Base-by-base conservation (phyloP, 1,140 invertebrate genomes). In the Dufourea novaeangliae region DNA sequence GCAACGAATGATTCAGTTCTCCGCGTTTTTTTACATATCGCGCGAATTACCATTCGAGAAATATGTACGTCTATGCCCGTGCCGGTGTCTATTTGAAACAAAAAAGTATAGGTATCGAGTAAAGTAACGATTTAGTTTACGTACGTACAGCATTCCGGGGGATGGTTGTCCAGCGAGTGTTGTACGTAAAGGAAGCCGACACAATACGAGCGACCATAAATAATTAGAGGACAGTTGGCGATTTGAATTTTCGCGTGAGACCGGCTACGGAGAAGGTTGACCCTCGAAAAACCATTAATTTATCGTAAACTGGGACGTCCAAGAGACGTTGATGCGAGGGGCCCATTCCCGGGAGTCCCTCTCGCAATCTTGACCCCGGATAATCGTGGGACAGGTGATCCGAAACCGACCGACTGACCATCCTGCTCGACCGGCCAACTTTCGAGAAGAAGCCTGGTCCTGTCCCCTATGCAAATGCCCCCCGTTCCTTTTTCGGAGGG, bases 351-450 rank as follows among this genome's bases (percentile, higher is more conserved):
- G 73, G 1, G 44, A 44, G 67, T 78, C 79, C 75, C 77, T 86
- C 80, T 76, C 69, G 75, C 67, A 85, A 90, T 89, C 90, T 91
- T 89, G 88, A 90, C 88, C 90, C 88, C 66, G 86, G 87, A 88
- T 91, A 91, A 91, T 91, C 89, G 85, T 86, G 80, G 90, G 89
- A 88, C 90, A 91, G 90, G 88, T 91, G 89, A 90, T 89, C 89
- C 77, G 74, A 74, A 72, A 75, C 85, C 81, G 80, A 59, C 84
- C 82, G 64, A 88, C 82, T 90, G 89, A 89, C 88, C 88, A 82
- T 80, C 83, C 74, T 25, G 34, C 68, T 69, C 39, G 27, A 73
- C 77, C 59, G 62, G 62, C 44, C 80, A 27, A 64, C 6, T 52
- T 27, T 37, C 46, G 54, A 75, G 71, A 69, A 71, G 75, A 80